Percentiles rank a stretch among this genome's conserved stretches.
phyloP scores from a whole-genome alignment of 2,113 vertebrate genomes.

The Athene noctua region DNA sequence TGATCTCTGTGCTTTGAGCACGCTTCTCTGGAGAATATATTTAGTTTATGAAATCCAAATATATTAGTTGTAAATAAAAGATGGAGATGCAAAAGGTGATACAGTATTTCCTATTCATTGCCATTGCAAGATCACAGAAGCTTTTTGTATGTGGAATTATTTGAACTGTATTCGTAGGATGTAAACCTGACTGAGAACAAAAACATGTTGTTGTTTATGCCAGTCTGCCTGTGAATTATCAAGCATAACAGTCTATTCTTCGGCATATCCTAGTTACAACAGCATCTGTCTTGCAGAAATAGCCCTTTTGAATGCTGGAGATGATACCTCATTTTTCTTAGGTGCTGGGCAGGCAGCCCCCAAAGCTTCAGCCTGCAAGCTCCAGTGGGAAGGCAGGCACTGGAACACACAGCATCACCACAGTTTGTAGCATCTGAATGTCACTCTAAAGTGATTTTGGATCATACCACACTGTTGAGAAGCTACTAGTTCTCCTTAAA shows the following conservation, averaged over 20 bases:
- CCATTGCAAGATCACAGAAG: not conserved
- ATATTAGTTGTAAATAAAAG: not conserved
- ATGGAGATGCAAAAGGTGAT: not conserved
- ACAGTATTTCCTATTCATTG: not conserved
- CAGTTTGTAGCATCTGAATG: not conserved
- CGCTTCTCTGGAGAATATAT: not conserved
- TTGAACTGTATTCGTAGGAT: not conserved
- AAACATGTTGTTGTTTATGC: not conserved
- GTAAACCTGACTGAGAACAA: not conserved
- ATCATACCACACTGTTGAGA: not conserved
- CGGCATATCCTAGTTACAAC: not conserved
- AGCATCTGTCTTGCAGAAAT: not conserved
- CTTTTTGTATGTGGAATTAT: not conserved
- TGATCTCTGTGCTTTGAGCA: not conserved
- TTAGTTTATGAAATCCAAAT: not conserved
- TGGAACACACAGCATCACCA: not conserved
- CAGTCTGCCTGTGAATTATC: not conserved
- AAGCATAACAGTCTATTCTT: not conserved
- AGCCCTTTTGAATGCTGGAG: not conserved
- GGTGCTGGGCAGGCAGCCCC: not conserved
- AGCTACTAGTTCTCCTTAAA: not conserved
- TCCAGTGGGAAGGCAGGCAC: not conserved
- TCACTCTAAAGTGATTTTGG: not conserved
- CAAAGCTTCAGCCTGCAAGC: not conserved
- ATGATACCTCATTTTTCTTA: not conserved